These are phyloP conservation scores for Halictus ligatus DNA, from an alignment of 2,888 invertebrate species.

Conservation along the genomic window DNA sequence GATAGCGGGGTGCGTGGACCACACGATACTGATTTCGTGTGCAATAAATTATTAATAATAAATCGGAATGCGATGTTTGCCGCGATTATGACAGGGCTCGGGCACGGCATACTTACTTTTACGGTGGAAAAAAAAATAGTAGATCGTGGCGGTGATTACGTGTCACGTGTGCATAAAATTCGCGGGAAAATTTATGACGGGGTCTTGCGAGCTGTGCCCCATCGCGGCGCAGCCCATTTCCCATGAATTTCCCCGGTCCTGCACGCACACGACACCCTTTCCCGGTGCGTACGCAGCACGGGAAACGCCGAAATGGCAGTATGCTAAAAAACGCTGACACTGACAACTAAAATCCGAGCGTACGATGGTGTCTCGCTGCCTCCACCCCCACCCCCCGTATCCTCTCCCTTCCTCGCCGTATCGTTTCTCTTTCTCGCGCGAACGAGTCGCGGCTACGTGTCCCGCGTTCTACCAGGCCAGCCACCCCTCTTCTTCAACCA, in stretches of 20 bases:
- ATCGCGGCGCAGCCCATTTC: conserved; percentile 31
- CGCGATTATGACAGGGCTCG: background rate
- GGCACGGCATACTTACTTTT: conserved; percentile 13
- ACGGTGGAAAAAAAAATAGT: conserved; percentile 31
- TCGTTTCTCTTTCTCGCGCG: background rate
- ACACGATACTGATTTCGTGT: background rate
- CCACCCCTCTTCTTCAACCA: conserved; percentile 11
- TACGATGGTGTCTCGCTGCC: conserved; percentile 49
- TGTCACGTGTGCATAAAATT: conserved; percentile 22
- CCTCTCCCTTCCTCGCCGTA: background rate
- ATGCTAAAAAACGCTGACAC: conserved; percentile 73
- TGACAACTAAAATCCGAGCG: conserved; percentile 65
- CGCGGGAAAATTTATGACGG: conserved; percentile 38
- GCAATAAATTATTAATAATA: conserved; percentile 44
- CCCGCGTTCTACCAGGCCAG: conserved; percentile 43
- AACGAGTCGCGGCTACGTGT: conserved; percentile 32
- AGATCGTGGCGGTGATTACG: conserved; percentile 36
- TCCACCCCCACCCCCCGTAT: background rate
- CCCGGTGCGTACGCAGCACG: conserved; percentile 45
- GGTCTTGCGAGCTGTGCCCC: conserved; percentile 18
- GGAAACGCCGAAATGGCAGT: conserved; percentile 71
- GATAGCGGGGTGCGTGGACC: background rate
- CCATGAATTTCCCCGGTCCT: conserved; percentile 35
- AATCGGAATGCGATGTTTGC: background rate
- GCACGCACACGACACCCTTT: conserved; percentile 39